These are phyloP conservation scores for Podocnemis expansa DNA, from an alignment of 2,113 vertebrate genomes.

Conservation along the genomic window DNA sequence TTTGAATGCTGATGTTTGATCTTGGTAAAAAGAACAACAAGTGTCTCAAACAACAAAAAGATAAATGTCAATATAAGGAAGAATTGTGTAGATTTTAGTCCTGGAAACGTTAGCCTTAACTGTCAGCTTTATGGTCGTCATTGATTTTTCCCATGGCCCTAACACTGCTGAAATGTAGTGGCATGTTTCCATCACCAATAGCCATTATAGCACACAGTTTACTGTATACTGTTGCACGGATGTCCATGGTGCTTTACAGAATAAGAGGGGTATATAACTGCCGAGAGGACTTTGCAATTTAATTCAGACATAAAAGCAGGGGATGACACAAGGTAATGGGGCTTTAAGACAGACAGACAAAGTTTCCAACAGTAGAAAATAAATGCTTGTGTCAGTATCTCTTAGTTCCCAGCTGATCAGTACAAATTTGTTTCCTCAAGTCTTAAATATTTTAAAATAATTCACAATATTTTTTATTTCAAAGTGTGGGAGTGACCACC, in stretches of 20 bases:
- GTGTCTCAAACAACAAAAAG: not conserved
- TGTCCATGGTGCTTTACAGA: not conserved
- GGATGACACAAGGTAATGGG: not conserved
- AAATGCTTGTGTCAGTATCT: not conserved
- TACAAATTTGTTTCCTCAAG: not conserved
- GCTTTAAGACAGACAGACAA: not conserved
- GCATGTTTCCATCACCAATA: not conserved
- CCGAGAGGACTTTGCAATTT: not conserved
- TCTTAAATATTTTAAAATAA: not conserved
- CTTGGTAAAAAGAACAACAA: not conserved
- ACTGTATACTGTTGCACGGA: not conserved
- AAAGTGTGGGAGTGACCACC: not conserved
- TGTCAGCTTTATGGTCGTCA: not conserved
- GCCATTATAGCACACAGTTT: not conserved
- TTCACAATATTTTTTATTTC: not conserved
- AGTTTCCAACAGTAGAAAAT: not conserved
- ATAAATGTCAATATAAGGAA: not conserved
- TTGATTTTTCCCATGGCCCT: not conserved
- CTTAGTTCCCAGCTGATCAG: not conserved
- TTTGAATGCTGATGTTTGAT: constrained; percentile 38
- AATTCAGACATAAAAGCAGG: not conserved
- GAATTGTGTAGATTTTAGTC: not conserved
- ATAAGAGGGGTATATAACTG: not conserved
- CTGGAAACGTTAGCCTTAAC: not conserved
- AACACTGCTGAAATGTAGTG: not conserved